Evolutionary conservation across 2,888 invertebrate genomes (phyloP).

Genomic region (Chorisops tibialis): DNA sequence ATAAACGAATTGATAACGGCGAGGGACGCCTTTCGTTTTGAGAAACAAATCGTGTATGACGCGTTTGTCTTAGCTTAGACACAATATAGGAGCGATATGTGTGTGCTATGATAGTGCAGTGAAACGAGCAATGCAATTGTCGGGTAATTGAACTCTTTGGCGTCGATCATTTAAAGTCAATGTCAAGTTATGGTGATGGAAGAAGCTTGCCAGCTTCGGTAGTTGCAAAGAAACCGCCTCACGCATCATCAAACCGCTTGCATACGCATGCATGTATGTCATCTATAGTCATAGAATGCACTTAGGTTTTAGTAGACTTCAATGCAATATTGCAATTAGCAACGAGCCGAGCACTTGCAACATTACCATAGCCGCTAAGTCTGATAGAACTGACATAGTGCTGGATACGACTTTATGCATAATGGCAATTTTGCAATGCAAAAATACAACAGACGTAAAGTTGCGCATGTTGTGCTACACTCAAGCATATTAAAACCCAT

Average conservation of each 20-base stretch:
- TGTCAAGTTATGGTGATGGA: conserved; percentile 27
- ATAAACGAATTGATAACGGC: conserved; percentile 16
- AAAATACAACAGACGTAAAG: too few relatives aligned
- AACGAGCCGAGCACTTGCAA: neutral
- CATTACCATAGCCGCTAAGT: too few relatives aligned
- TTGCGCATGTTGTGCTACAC: too few relatives aligned
- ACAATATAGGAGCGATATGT: neutral
- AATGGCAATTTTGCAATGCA: too few relatives aligned
- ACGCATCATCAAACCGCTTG: neutral
- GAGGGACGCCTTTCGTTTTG: neutral
- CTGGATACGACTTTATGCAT: too few relatives aligned
- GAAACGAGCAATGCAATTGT: conserved; percentile 1
- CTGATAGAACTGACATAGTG: too few relatives aligned
- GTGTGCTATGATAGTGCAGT: conserved; percentile 1
- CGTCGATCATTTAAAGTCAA: conserved; percentile 30
- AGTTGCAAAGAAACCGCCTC: neutral
- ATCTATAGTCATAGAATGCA: neutral
- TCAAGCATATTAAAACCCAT: neutral
- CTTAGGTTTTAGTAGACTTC: neutral
- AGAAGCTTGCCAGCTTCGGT: neutral
- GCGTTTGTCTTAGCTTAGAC: conserved; percentile 17
- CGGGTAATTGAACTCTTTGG: conserved; percentile 34
- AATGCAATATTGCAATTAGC: conserved; percentile 23
- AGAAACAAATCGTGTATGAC: neutral
- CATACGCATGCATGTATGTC: neutral